Percentiles rank a stretch among this genome's conserved stretches.
phyloP scores from a whole-genome alignment of 2,113 vertebrate genomes.

The Dicrurus megarhynchus region DNA sequence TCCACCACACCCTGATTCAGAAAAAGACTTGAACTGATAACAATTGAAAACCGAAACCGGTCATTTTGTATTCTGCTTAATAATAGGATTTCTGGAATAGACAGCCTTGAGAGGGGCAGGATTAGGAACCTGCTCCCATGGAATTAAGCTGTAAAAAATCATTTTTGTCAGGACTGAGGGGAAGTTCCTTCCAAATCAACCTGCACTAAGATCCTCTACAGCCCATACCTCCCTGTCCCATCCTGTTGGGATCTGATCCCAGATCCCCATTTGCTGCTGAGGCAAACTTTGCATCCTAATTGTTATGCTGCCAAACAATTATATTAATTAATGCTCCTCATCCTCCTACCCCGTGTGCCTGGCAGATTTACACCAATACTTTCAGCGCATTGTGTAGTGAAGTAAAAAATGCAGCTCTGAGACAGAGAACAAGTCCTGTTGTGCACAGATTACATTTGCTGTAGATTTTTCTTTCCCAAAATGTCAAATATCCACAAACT shows the following conservation, averaged over 20 bases:
- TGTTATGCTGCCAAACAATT: not conserved
- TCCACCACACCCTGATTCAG: accelerated
- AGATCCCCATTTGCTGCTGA: not conserved
- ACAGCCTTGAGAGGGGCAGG: not conserved
- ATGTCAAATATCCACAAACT: not conserved
- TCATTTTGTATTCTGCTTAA: not conserved
- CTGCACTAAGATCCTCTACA: not conserved
- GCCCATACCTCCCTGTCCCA: not conserved
- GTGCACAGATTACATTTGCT: not conserved
- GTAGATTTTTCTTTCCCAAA: not conserved
- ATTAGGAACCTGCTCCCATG: not conserved
- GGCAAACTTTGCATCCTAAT: not conserved
- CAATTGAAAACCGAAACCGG: not conserved
- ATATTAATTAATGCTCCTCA: not conserved
- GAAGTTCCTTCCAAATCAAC: not conserved
- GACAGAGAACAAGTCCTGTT: not conserved
- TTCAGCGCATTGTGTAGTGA: not conserved
- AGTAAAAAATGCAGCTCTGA: not conserved
- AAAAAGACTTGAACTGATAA: not conserved
- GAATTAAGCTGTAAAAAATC: not conserved
- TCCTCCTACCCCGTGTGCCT: not conserved
- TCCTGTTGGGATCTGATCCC: not conserved
- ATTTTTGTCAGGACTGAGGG: not conserved
- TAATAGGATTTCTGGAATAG: not conserved
- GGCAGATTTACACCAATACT: not conserved